Conservation (phyloP, 1,140 invertebrate genomes). For the Diprion similis region DNA sequence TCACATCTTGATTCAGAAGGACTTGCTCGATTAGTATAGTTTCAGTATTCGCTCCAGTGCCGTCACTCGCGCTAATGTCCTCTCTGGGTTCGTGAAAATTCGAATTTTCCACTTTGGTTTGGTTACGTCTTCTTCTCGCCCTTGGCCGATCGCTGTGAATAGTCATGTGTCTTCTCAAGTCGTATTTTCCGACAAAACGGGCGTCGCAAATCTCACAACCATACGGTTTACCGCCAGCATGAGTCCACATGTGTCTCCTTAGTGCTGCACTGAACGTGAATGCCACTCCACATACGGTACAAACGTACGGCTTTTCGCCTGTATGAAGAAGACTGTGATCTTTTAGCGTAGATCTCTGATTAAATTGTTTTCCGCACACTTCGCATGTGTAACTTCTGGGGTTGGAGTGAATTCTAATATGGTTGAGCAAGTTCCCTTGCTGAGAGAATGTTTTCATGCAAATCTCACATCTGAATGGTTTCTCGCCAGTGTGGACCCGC, state of each 20-base stretch:
- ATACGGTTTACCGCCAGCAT: conserved; percentile 59
- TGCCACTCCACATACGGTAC: conserved; percentile 57
- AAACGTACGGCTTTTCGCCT: conserved; percentile 63
- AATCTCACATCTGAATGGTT: conserved; percentile 62
- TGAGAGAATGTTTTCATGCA: conserved; percentile 64
- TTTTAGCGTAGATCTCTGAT: conserved; percentile 52
- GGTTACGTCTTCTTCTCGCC: conserved; percentile 27
- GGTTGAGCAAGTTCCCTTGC: conserved; percentile 65
- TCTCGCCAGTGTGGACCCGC: conserved; percentile 73
- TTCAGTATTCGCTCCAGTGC: conserved; percentile 29
- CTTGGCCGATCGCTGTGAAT: conserved; percentile 46
- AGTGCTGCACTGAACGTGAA: conserved; percentile 57
- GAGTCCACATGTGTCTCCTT: conserved; percentile 55
- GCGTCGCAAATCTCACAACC: conserved; percentile 57
- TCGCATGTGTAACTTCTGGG: conserved; percentile 61
- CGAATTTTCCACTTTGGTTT: conserved; percentile 19
- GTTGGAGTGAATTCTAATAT: conserved; percentile 65
- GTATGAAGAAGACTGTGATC: conserved; percentile 61
- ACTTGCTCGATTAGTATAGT: conserved; percentile 49
- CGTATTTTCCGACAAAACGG: conserved; percentile 55
- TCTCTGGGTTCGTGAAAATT: conserved; percentile 17
- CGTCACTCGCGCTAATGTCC: conserved; percentile 24
- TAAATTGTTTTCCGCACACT: conserved; percentile 62
- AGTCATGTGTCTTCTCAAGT: conserved; percentile 54
- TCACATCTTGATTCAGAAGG: conserved; percentile 43